Conservation (phyloP, 2,888 invertebrate genomes). For the Altica lythri region DNA sequence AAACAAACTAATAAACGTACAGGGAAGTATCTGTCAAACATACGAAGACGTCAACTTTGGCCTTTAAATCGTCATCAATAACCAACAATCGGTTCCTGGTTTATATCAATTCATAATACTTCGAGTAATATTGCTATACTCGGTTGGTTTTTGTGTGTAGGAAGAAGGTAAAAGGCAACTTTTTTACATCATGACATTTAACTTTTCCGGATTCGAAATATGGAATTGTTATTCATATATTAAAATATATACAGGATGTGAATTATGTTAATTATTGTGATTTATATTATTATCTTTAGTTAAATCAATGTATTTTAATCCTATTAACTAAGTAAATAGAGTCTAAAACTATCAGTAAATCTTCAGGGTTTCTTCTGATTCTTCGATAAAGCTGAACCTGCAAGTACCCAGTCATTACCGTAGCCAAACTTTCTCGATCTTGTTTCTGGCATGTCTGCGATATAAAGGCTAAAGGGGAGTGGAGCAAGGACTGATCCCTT, state of each 20-base stretch:
- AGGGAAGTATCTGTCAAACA: slow-evolving; percentile 41
- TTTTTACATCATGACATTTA: neutral
- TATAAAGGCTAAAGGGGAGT: slow-evolving; percentile 1
- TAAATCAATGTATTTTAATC: too few species aligned
- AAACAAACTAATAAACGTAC: slow-evolving; percentile 36
- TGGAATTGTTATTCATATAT: neutral
- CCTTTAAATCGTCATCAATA: slow-evolving; percentile 28
- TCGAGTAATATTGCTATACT: neutral
- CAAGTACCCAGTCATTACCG: neutral
- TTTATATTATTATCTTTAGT: too few species aligned
- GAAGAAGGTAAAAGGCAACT: neutral
- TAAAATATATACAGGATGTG: too few species aligned
- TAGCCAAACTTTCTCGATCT: slow-evolving; percentile 2
- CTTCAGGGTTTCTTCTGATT: too few species aligned
- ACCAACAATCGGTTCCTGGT: slow-evolving; percentile 10
- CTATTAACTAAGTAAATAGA: too few species aligned
- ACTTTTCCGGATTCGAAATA: neutral
- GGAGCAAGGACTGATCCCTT: too few species aligned
- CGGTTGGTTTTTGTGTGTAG: neutral
- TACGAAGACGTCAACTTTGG: slow-evolving; percentile 36
- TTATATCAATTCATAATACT: slow-evolving; percentile 4
- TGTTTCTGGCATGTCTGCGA: slow-evolving; percentile 7
- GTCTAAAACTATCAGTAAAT: too few species aligned
- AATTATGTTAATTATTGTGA: too few species aligned
- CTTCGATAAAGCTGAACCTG: too few species aligned